phyloP scores from a whole-genome alignment of 2,888 invertebrate genomes.

The Opisthograptis luteolata region DNA sequence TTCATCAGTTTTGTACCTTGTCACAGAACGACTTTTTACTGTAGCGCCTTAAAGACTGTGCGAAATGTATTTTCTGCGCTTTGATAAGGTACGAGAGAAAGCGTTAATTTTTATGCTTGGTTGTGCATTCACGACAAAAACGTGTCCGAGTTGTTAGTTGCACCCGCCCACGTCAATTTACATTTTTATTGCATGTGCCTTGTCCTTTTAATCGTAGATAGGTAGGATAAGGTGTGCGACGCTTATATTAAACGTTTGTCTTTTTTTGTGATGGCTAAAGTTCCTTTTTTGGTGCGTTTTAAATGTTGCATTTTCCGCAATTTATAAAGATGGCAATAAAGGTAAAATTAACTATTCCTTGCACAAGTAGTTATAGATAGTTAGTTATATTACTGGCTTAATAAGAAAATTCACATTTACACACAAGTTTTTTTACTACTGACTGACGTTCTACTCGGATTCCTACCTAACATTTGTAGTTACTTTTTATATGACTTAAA shows the following conservation, averaged over 20 bases:
- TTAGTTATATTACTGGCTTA: no score
- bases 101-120: constrained; percentile 26
- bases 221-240: constrained; percentile 12
- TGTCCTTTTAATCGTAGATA: constrained; percentile 33
- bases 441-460: no score
- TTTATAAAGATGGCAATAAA: no score
- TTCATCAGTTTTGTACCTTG: constrained; percentile 5
- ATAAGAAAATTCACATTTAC: no score
- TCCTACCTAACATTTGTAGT: no score
- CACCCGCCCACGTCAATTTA: constrained; percentile 53
- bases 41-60: no score
- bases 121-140: constrained; percentile 33
- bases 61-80: not conserved
- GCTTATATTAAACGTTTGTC: constrained; percentile 2
- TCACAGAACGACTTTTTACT: not conserved
- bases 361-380: no score
- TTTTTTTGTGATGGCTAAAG: constrained; percentile 11
- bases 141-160: constrained; percentile 32
- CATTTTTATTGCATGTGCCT: constrained; percentile 59
- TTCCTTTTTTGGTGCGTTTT: not conserved
- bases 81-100: constrained; percentile 13
- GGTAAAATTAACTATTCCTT: no score
- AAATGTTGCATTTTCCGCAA: not conserved
- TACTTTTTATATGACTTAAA: no score
- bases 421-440: no score